phyloP scores from a whole-genome alignment of 2,797 vertebrate genomes.

The Semaprochilodus insignis region DNA sequence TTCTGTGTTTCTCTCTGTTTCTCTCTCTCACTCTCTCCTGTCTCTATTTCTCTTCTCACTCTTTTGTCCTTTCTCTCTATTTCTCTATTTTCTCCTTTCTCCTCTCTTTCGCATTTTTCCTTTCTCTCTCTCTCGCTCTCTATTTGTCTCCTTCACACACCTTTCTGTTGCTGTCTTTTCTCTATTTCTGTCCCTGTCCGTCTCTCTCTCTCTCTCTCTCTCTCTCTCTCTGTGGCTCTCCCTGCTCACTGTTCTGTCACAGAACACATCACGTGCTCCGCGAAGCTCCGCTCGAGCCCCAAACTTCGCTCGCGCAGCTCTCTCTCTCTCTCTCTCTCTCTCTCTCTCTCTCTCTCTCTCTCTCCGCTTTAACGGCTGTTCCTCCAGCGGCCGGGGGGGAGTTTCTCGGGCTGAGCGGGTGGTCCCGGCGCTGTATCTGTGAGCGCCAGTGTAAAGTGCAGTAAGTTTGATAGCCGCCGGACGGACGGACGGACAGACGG shows the following conservation, averaged over 20 bases:
- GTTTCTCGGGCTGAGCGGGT: background rate
- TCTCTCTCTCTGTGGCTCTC: background rate
- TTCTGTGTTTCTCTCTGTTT: no score
- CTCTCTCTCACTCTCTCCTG: no score
- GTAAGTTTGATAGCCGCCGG: slow-evolving; percentile 11
- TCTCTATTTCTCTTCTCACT: no score
- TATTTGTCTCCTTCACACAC: no score
- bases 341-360: background rate
- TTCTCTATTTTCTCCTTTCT: no score
- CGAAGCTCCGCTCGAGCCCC: slow-evolving; percentile 2
- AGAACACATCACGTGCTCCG: background rate
- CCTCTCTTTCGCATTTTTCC: no score
- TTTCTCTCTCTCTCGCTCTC: no score
- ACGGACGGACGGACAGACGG: background rate
- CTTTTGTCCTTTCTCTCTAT: no score
- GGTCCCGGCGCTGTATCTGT: background rate
- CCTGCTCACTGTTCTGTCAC: background rate
- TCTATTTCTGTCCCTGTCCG: no score
- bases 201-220: background rate
- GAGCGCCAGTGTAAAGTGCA: background rate
- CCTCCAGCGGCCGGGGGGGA: background rate
- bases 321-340: background rate
- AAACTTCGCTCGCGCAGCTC: background rate
- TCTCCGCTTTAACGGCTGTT: background rate
- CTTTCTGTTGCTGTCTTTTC: no score